Percentiles rank a stretch among this genome's conserved stretches.
Conservation (phyloP, 2,113 vertebrate genomes). For the Eupsittula cactorum region DNA sequence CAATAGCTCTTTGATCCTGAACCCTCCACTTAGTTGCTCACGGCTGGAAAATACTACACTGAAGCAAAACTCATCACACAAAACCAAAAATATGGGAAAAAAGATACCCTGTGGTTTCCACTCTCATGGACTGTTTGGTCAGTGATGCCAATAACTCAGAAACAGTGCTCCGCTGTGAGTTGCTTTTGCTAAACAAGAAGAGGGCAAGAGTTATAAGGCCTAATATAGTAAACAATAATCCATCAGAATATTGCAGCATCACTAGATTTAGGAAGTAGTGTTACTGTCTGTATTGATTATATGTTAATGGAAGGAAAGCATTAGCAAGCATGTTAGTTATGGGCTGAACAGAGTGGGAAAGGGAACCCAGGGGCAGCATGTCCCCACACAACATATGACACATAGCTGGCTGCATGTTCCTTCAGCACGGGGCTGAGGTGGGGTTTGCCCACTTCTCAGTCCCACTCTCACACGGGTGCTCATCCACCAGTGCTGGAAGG, state of each 20-base stretch:
- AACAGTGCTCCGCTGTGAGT: neutral
- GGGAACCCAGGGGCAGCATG: neutral
- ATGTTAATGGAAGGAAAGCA: neutral
- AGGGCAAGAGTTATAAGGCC: neutral
- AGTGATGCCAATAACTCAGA: neutral
- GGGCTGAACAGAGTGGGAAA: neutral
- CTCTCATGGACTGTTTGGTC: neutral
- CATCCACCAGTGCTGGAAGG: accelerated
- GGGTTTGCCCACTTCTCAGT: accelerated
- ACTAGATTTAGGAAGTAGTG: neutral
- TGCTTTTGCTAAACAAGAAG: neutral
- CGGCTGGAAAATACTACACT: neutral
- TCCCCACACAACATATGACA: accelerated
- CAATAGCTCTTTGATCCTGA: neutral
- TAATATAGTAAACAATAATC: neutral
- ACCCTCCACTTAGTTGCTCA: neutral
- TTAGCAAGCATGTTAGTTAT: neutral
- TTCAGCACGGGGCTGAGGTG: accelerated
- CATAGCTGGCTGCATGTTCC: accelerated
- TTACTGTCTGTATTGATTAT: neutral
- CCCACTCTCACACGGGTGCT: neutral
- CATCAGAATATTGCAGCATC: neutral
- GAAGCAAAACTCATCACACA: neutral
- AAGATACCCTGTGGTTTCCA: neutral
- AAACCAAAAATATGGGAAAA: neutral